Evolutionary conservation across 2,113 vertebrate genomes (phyloP).

Genomic region (Microtus ochrogaster): DNA sequence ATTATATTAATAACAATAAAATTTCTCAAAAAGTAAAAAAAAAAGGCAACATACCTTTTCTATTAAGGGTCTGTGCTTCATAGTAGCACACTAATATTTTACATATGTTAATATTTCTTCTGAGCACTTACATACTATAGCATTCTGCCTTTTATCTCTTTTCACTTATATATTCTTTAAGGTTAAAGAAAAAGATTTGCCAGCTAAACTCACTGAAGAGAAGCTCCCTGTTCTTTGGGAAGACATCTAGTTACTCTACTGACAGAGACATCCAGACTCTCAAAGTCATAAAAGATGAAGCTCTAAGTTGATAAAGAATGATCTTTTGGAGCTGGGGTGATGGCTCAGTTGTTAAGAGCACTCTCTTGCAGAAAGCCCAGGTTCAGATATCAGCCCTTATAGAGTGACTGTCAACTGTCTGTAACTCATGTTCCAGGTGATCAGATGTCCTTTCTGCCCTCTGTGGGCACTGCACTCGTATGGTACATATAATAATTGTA

Average conservation of each 20-base stretch:
- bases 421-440: background rate
- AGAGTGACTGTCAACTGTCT: background rate
- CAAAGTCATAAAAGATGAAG: background rate
- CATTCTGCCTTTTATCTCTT: background rate
- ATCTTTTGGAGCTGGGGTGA: background rate
- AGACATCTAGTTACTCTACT: background rate
- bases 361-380: background rate
- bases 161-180: background rate
- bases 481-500: background rate
- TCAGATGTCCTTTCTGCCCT: background rate
- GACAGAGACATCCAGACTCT: background rate
- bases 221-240: background rate
- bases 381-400: background rate
- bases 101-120: background rate
- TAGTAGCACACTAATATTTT: background rate
- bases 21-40: background rate
- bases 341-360: background rate
- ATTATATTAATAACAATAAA: too few relatives aligned
- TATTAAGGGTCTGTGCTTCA: background rate
- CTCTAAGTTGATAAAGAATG: background rate
- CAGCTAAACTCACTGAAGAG: background rate
- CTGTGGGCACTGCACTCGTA: background rate
- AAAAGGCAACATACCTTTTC: background rate
- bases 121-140: background rate
- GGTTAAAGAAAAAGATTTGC: background rate